A percentile compares a stretch with the other conserved stretches of the same genome.
Evolutionary conservation across 2,888 invertebrate species (phyloP).

Genomic region (Lithophane leautieri): DNA sequence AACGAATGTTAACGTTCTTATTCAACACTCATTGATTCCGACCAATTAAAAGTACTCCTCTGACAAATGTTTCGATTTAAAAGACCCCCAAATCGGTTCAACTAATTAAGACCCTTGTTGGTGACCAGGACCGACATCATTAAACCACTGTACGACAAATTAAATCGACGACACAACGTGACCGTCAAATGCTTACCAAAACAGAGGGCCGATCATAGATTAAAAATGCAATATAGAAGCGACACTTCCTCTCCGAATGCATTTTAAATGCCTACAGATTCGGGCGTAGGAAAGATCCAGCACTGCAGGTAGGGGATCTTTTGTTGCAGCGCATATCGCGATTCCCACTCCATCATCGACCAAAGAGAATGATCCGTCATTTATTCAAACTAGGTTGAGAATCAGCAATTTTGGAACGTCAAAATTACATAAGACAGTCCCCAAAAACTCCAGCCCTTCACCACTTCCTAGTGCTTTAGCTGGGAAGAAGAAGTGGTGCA

Average conservation of each 20-base stretch:
- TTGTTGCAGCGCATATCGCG: not conserved
- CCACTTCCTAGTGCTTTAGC: too few relatives aligned
- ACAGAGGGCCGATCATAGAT: constrained; percentile 18
- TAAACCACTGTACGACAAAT: constrained; percentile 31
- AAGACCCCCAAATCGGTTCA: constrained; percentile 13
- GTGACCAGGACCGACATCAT: not conserved
- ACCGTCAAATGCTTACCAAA: constrained; percentile 34
- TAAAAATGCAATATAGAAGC: not conserved
- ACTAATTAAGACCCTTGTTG: constrained; percentile 34
- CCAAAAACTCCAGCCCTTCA: too few relatives aligned
- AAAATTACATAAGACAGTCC: too few relatives aligned
- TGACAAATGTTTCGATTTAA: constrained; percentile 26
- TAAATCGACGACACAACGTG: constrained; percentile 30
- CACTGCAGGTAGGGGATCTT: not conserved
- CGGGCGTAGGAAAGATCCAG: not conserved
- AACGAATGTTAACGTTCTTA: not conserved
- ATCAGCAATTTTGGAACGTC: too few relatives aligned
- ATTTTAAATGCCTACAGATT: not conserved
- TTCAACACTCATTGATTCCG: not conserved
- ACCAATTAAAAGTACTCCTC: constrained; percentile 9
- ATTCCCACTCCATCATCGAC: not conserved
- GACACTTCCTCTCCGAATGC: not conserved
- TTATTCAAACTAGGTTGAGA: too few relatives aligned
- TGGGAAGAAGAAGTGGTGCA: too few relatives aligned
- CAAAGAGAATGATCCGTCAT: too few relatives aligned